Base-by-base conservation (phyloP, 2,797 vertebrate species). In the Avahi laniger region DNA sequence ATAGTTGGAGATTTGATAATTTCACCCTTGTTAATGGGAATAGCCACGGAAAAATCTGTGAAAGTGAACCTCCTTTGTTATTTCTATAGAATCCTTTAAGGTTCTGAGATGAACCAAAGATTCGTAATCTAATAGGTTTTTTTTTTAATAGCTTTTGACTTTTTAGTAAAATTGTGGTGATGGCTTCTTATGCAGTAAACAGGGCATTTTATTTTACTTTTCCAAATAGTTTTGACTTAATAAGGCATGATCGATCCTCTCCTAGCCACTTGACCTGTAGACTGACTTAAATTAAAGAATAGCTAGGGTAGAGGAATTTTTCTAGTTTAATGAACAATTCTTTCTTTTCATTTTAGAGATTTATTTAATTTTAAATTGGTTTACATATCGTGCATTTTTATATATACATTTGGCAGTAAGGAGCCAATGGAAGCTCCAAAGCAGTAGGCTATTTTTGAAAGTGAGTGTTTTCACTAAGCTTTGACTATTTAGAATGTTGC, bases 401-500 rank as follows among this genome's bases (percentile, higher is more conserved):
- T 93, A 50, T 91, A 82, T 97, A 82, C 78, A 92, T 95, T 96
- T 97, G 95, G 93, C 89, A 97, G 57, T 46, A 54, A 61, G 38
- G 50, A 95, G 81, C 83, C 92, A 89, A 50, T 38, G 81, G 73
- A 86, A 63, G 63, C 85, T 94, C 88, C 52, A 83, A 95, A 95
- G 96, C 80, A 70, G 92, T 94, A 86, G 88, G 81, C 93, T 98
- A 92, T 97, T 98, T 98, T 96, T 94, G 95, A 97, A 97, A 94
- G 89, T 91, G 52, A 79, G 54, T 97, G 95, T 97, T 97, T 98
- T 96, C 86, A 81, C 90, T 92, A 72, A 96, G 96, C 97, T 96
- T 87, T 95, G 93, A 96, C 92, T 96, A 92, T 97, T 98, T 97
- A 97, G 93, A 97, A 96, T 97, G 96, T 98, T 98, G 97, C 97